Evolutionary conservation across 2,888 invertebrate genomes (phyloP), one percentile per base, ranked within the genome.

Genomic region (Antitype chi): DNA sequence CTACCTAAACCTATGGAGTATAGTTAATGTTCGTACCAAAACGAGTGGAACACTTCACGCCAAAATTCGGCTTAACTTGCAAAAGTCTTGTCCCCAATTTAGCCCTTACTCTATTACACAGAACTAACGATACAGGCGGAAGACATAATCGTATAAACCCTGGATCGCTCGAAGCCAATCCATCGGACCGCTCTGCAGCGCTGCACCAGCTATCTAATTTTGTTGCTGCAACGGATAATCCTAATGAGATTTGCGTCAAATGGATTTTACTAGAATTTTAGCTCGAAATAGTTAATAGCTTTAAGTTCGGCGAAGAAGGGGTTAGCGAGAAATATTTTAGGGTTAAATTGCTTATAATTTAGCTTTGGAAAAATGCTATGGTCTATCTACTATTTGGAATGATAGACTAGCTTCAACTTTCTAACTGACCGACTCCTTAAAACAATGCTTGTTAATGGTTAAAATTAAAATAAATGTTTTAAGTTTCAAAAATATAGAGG

Each of bases 161-260:
- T 6, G 17, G 60, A 20, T 43, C n/a, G 5, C 25, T n/a, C 52
- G 52, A 60, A 67, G 67, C 60, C 43, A 55, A 32, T 82, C n/a
- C 68, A 55, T 55, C 23, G 20, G 20, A 59, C 25, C 20, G 52
- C 63, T 59, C 63, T 59, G 9, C 43, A 74, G 38, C 43, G 49
- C 25, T 52, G n/a, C 13, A 47, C 43, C 43, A 71, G 52, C 66
- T 63, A 80, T 77, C 63, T 74, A 78, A 82, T 82, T 82, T 82
- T 74, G 68, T 67, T 66, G 67, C 78, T 60, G 55, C 70, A 66
- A 11, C 68, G 32, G 68, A 74, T 83, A 78, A 86, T 88, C 86
- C 87, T 80, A 84, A 88, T 72, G 77, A 86, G 71, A 79, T 88
- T 85, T 74, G 38, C 71, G 47, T 76, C 66, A 69, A 75, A 53